Conservation (phyloP, 1,140 invertebrate species). For the Diachasmimorpha longicaudata region DNA sequence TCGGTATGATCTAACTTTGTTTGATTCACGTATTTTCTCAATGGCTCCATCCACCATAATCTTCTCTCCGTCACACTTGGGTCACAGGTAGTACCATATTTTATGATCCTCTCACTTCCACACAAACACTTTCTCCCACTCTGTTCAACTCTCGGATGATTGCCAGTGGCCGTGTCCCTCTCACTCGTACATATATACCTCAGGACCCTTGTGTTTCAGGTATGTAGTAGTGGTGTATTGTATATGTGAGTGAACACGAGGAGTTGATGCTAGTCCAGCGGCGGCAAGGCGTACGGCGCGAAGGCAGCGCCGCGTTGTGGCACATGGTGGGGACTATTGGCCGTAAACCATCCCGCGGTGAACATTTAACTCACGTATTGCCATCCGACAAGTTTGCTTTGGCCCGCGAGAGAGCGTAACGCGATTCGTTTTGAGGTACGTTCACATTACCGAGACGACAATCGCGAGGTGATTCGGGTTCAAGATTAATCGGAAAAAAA, state of each 20-base stretch:
- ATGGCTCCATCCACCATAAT: constrained; percentile 43
- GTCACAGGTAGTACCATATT: constrained; percentile 11
- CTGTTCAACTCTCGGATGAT: constrained; percentile 13
- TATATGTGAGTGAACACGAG: constrained; percentile 33
- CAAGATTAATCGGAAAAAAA: background rate
- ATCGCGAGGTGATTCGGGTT: background rate
- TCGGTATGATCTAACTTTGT: constrained; percentile 31
- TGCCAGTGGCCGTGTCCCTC: constrained; percentile 25
- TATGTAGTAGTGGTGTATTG: background rate
- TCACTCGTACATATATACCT: background rate
- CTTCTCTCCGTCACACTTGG: constrained; percentile 33
- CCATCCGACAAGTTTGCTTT: constrained; percentile 65
- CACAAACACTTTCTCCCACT: background rate
- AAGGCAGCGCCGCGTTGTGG: constrained; percentile 62
- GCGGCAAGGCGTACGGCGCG: constrained; percentile 39
- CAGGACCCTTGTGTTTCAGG: background rate
- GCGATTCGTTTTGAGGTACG: constrained; percentile 44
- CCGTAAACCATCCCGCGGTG: constrained; percentile 63
- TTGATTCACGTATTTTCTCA: constrained; percentile 36
- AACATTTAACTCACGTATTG: constrained; percentile 67
- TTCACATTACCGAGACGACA: background rate
- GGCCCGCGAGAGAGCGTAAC: constrained; percentile 61
- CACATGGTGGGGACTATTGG: constrained; percentile 61
- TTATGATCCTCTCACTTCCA: constrained; percentile 1
- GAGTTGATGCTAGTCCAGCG: constrained; percentile 28